A percentile compares a stretch with the other conserved stretches of the same genome.
phyloP scores from a whole-genome alignment of 2,888 invertebrate genomes.

The Dynastes tityus region DNA sequence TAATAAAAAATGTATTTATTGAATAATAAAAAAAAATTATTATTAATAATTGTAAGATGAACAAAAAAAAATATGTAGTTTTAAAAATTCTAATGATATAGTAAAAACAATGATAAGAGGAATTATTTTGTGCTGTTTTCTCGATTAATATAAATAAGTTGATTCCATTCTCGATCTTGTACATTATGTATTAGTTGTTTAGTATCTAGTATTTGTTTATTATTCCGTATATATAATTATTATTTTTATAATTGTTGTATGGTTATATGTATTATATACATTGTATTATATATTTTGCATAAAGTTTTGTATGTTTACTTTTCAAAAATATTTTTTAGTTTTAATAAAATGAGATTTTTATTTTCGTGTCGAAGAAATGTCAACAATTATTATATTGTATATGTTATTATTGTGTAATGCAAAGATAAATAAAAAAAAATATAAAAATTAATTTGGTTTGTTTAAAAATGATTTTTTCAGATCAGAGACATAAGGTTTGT shows the following conservation, averaged over 20 bases:
- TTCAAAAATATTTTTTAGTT: background rate
- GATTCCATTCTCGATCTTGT: slow-evolving; percentile 2
- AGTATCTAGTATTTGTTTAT: background rate
- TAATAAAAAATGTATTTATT: slow-evolving; percentile 9
- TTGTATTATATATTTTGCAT: background rate
- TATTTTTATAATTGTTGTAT: slow-evolving; percentile 17
- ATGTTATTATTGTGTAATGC: slow-evolving; percentile 54
- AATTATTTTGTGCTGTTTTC: background rate
- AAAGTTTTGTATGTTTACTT: background rate
- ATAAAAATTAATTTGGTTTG: slow-evolving; percentile 38
- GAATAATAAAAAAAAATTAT: slow-evolving; percentile 9
- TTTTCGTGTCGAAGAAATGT: slow-evolving; percentile 14
- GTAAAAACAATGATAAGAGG: too few species aligned
- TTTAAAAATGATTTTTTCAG: background rate
- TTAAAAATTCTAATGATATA: slow-evolving; percentile 11
- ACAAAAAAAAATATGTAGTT: slow-evolving; percentile 11
- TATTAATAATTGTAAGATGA: slow-evolving; percentile 39
- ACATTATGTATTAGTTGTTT: background rate
- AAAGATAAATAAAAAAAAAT: slow-evolving; percentile 45
- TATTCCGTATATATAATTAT: background rate
- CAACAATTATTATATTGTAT: slow-evolving; percentile 49
- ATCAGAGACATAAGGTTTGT: background rate
- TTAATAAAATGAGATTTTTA: background rate
- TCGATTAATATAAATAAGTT: background rate
- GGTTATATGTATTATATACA: slow-evolving; percentile 25